phyloP scores from a whole-genome alignment of 1,140 invertebrate genomes.

The Drosophila ananassae region DNA sequence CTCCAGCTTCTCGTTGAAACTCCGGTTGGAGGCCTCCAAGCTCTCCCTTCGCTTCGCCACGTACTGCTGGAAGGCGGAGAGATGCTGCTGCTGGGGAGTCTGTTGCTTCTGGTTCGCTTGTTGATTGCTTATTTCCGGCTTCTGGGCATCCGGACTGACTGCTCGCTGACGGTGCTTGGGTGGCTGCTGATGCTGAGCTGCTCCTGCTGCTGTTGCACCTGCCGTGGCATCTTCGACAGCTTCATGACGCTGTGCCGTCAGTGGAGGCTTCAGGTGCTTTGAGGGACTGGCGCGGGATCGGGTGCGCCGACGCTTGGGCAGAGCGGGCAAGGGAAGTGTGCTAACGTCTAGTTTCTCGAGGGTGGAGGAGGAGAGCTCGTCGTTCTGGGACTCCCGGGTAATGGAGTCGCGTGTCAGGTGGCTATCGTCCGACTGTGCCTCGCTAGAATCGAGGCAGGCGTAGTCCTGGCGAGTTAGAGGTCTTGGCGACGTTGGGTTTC shows the following conservation, averaged over 20 bases:
- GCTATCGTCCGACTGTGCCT: conserved; percentile 79
- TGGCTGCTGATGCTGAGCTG: conserved; percentile 13
- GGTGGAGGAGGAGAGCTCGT: conserved; percentile 77
- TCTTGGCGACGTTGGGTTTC: neutral
- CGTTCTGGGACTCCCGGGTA: conserved; percentile 79
- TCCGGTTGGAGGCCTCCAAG: conserved; percentile 77
- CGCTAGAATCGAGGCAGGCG: conserved; percentile 76
- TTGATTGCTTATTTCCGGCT: conserved; percentile 22
- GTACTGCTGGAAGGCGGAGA: conserved; percentile 78
- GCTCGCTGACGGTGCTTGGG: conserved; percentile 32
- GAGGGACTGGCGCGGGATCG: conserved; percentile 71
- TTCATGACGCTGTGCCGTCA: conserved; percentile 28
- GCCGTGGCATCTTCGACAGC: conserved; percentile 28
- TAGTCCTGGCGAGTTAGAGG: conserved; percentile 58
- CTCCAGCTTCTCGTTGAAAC: conserved; percentile 83
- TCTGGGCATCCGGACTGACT: conserved; percentile 23
- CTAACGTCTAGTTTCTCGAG: conserved; percentile 79
- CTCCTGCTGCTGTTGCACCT: conserved; percentile 5
- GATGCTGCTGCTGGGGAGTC: conserved; percentile 32
- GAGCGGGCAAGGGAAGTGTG: conserved; percentile 74
- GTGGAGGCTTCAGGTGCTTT: conserved; percentile 47
- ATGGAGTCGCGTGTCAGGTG: conserved; percentile 79
- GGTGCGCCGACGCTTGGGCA: conserved; percentile 74
- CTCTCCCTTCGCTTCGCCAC: conserved; percentile 80
- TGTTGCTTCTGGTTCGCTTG: conserved; percentile 6